Percentiles rank a stretch among this genome's conserved stretches.
phyloP scores from a whole-genome alignment of 2,888 invertebrate genomes.

The Polymixis flavicincta region DNA sequence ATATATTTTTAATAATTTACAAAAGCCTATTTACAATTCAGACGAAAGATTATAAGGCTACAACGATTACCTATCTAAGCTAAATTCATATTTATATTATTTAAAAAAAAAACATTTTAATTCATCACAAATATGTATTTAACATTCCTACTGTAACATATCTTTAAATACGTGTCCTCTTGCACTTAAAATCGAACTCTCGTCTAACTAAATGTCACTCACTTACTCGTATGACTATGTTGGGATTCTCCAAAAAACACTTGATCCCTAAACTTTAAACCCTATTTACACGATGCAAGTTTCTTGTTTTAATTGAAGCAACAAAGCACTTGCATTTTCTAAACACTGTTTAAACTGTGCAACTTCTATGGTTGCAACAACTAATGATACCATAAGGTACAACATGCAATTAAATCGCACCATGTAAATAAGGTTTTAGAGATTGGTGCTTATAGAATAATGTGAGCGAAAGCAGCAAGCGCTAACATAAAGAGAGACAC shows the following conservation, averaged over 20 bases:
- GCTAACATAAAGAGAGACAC: conserved; percentile 73
- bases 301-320: neutral
- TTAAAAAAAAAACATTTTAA: conserved; percentile 1
- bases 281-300: neutral
- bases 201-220: neutral
- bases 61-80: conserved; percentile 48
- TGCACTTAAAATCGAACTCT: neutral
- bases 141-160: conserved; percentile 29
- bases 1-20: conserved; percentile 68
- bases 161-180: conserved; percentile 9
- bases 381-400: neutral
- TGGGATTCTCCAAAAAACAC: conserved; percentile 1
- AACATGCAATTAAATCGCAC: neutral
- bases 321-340: neutral
- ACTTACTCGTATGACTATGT: conserved; percentile 19
- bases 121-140: conserved; percentile 38
- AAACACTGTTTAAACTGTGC: neutral
- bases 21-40: conserved; percentile 70
- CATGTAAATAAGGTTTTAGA: neutral
- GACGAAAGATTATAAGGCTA: conserved; percentile 59
- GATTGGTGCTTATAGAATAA: conserved; percentile 69
- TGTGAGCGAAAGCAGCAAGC: conserved; percentile 71
- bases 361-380: neutral
- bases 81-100: conserved; percentile 45
- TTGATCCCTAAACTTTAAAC: neutral